Evolutionary conservation across 35 echinoderm and acorn worm species (phyloP), one percentile per base, ranked within the genome.

Genomic region (Stichopus chloronotus): DNA sequence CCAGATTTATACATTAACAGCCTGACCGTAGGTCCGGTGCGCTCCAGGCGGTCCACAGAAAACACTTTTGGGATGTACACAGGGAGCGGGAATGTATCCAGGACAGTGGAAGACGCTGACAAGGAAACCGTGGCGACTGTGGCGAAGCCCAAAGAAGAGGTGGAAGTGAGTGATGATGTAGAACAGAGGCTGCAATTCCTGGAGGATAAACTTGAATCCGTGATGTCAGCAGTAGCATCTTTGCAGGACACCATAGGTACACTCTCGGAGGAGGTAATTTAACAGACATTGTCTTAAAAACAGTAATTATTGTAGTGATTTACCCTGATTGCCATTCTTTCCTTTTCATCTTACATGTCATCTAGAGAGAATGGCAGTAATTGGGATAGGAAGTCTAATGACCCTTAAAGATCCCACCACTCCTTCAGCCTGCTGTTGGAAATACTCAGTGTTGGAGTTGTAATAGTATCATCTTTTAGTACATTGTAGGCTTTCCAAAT

Each of bases 1-100:
- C 3, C 17, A 85, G 82, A 85, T 85, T 85, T 85, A 85, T 85
- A 85, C 57, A 85, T 85, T 17, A 85, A 85, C 55, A 85, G 82
- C 10, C 57, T 85, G 21, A 85, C 82, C 11, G 82, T 85, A 85
- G 82, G 82, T 6, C 82, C 82, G 22, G 82, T 85, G 58, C 82
- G 82, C 6, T 58, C 53, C 8, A 85, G 55, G 55, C 55, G 82
- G 3, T 85, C 82, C 9, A 22, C 21, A 55, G 82, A 6, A 58
- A 21, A 74, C 69, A 74, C 17, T 74, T 53, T 25, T 56, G 81
- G 9, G 8, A 6, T 56, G 10, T 84, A 84, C 21, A 17, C 19
- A 19, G 57, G 57, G 17, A 85, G 8, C n/a, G 58, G 52, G 17
- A 85, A 21, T 23, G 55, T 85, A 85, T 21, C 55, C 56, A 85